Percentiles rank a stretch among this genome's conserved stretches.
phyloP scores from a whole-genome alignment of 2,888 invertebrate genomes.

The Nomada fucata region DNA sequence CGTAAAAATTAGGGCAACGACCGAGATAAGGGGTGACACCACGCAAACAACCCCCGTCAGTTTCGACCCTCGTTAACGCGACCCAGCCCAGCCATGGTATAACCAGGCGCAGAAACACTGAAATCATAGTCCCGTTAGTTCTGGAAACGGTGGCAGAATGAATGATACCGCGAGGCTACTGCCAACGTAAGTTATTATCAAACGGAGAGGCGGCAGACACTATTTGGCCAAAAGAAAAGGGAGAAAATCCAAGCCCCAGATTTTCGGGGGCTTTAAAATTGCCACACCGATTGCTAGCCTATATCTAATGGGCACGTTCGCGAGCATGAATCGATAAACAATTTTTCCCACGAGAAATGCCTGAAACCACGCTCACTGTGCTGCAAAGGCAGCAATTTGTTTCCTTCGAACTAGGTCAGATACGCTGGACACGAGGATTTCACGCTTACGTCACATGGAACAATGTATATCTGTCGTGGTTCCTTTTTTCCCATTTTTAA shows the following conservation, averaged over 20 bases:
- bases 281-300: conserved; percentile 51
- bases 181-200: conserved; percentile 31
- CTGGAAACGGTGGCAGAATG: conserved; percentile 24
- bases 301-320: conserved; percentile 57
- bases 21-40: conserved; percentile 74
- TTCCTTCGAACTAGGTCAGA: conserved; percentile 47
- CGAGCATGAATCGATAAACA: conserved; percentile 62
- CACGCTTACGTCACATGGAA: conserved; percentile 13
- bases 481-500: not conserved
- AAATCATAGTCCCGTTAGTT: conserved; percentile 61
- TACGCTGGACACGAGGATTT: conserved; percentile 13
- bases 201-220: conserved; percentile 6
- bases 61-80: conserved; percentile 73
- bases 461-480: not conserved
- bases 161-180: not conserved
- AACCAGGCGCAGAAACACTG: conserved; percentile 61
- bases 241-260: not conserved
- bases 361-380: conserved; percentile 1
- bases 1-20: conserved; percentile 73
- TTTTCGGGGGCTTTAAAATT: conserved; percentile 37
- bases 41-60: conserved; percentile 63
- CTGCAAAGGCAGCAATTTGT: conserved; percentile 38
- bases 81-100: conserved; percentile 47
- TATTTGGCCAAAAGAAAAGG: not conserved
- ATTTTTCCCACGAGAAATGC: conserved; percentile 45